Conservation (phyloP, 2,888 invertebrate genomes). For the Frankliniella fusca region DNA sequence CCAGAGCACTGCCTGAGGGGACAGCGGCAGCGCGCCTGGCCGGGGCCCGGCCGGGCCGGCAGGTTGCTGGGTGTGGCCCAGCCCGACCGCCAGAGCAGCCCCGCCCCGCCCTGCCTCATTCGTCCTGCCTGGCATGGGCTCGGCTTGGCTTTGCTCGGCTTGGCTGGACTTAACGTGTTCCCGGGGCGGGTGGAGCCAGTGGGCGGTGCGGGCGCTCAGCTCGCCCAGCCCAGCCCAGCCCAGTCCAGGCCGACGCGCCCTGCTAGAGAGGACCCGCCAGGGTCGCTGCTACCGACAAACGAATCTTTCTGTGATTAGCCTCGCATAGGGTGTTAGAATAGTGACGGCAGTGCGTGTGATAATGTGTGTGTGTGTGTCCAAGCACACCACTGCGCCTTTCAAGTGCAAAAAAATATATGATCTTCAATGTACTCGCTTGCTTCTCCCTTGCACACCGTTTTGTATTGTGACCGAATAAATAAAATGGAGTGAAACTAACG, state of each 20-base stretch:
- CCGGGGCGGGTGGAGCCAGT: not conserved
- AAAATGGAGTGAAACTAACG: not conserved
- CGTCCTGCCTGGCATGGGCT: not conserved
- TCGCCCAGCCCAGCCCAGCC: too few relatives aligned
- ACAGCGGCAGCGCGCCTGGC: not conserved
- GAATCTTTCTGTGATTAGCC: conserved; percentile 25
- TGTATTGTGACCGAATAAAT: not conserved
- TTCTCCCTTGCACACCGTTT: conserved; percentile 7
- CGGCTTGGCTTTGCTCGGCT: not conserved
- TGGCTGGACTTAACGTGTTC: conserved; percentile 8
- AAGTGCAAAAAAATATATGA: conserved; percentile 8
- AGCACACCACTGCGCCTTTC: not conserved
- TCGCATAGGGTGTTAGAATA: conserved; percentile 5
- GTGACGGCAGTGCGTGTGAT: conserved; percentile 9
- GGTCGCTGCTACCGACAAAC: not conserved
- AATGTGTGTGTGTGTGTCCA: not conserved
- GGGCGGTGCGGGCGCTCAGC: too few relatives aligned
- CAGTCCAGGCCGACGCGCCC: too few relatives aligned
- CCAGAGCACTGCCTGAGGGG: conserved; percentile 23
- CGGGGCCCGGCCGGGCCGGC: not conserved
- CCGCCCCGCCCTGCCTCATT: not conserved
- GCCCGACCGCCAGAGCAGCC: not conserved
- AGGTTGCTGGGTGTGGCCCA: conserved; percentile 21
- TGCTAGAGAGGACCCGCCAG: not conserved
- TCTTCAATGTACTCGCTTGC: conserved; percentile 13